Evolutionary conservation across 2,797 vertebrate genomes (phyloP).

Genomic region (Valencia hispanica): DNA sequence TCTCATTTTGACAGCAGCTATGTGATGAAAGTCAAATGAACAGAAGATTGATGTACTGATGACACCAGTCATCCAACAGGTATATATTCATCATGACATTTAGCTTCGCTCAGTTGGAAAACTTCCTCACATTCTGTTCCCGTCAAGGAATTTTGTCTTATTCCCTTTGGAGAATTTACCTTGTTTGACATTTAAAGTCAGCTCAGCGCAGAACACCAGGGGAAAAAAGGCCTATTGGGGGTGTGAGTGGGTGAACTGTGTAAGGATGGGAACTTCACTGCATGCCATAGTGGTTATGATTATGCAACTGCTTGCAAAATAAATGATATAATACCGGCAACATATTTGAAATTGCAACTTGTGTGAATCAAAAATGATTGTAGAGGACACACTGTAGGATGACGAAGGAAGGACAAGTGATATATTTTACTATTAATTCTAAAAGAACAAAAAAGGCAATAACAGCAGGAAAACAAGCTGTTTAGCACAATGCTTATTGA

Average conservation of each 20-base stretch:
- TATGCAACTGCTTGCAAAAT: slow-evolving; percentile 1
- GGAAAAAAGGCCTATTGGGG: slow-evolving; percentile 43
- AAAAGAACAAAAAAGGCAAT: not conserved
- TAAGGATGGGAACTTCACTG: slow-evolving; percentile 15
- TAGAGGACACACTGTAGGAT: not conserved
- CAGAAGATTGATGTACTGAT: slow-evolving; percentile 46
- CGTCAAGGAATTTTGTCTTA: slow-evolving; percentile 43
- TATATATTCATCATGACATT: slow-evolving; percentile 61
- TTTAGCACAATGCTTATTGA: slow-evolving; percentile 26
- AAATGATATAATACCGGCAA: not conserved
- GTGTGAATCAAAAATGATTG: not conserved
- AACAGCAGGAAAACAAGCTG: not conserved
- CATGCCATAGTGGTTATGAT: slow-evolving; percentile 3
- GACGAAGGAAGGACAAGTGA: not conserved
- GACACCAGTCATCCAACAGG: slow-evolving; percentile 34
- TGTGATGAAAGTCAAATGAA: slow-evolving; percentile 40
- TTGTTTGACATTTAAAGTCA: slow-evolving; percentile 66
- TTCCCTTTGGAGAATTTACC: slow-evolving; percentile 46
- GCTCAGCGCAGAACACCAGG: slow-evolving; percentile 41
- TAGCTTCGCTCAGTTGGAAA: slow-evolving; percentile 44
- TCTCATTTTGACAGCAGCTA: slow-evolving; percentile 50
- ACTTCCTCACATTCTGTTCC: slow-evolving; percentile 45
- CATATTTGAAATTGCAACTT: slow-evolving; percentile 15
- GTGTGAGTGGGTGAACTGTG: slow-evolving; percentile 38
- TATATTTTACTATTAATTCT: not conserved